These are phyloP conservation scores for Drosophila truncata DNA, from an alignment of 1,140 invertebrate species.

Conservation along the genomic window DNA sequence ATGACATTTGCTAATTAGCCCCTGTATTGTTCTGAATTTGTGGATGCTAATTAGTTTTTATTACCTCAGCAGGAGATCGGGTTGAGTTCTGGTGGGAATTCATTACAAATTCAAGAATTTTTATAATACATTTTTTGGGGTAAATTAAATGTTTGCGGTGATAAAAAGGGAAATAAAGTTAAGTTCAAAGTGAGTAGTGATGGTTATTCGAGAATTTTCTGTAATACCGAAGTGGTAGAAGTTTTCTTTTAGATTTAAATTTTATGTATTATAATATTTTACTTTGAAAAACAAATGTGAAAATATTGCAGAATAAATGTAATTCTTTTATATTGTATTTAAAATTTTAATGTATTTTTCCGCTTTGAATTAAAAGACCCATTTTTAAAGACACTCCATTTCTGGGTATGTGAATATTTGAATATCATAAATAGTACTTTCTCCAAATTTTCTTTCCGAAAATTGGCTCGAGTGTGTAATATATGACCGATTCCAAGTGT, in stretches of 20 bases:
- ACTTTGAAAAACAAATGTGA: no score
- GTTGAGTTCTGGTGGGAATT: constrained; percentile 16
- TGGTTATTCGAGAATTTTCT: neutral
- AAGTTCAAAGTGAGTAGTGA: neutral
- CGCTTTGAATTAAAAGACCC: neutral
- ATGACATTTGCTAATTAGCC: constrained; percentile 62
- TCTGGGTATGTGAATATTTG: neutral
- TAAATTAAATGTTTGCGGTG: neutral
- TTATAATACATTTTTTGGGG: neutral
- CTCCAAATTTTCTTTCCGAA: neutral
- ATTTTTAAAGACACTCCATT: neutral
- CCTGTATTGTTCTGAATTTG: constrained; percentile 17
- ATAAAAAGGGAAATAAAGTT: neutral
- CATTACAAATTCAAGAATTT: neutral
- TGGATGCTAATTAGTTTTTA: constrained; percentile 43
- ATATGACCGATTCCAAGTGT: constrained; percentile 48
- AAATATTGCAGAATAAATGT: no score
- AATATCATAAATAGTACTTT: constrained; percentile 20
- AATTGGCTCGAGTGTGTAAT: constrained; percentile 68
- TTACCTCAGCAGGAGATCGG: constrained; percentile 27
- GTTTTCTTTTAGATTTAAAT: no score
- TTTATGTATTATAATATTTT: no score
- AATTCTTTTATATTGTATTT: no score
- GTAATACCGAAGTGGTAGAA: neutral
- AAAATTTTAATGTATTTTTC: no score